phyloP scores from a whole-genome alignment of 2,113 vertebrate species.

The Condylura cristata region DNA sequence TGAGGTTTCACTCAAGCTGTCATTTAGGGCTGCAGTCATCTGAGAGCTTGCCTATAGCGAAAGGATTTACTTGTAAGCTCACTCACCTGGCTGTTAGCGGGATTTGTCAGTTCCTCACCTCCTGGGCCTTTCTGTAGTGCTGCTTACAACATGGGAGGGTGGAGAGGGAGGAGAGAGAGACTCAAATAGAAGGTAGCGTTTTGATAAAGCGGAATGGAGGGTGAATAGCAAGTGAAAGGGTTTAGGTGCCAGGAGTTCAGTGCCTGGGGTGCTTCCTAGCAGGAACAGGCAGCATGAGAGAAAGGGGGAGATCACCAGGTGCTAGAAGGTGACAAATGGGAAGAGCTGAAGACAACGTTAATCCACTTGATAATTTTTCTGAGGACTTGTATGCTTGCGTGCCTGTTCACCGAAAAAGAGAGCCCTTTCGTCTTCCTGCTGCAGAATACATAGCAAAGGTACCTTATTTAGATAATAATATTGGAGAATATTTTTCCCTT shows the following conservation, averaged over 20 bases:
- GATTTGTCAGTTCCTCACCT: background rate
- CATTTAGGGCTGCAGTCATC: background rate
- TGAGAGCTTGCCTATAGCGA: background rate
- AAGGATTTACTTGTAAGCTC: background rate
- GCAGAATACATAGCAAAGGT: background rate
- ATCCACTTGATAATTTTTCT: background rate
- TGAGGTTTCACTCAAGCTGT: background rate
- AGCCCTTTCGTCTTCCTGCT: background rate
- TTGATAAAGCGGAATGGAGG: background rate
- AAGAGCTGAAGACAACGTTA: background rate
- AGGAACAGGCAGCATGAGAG: background rate
- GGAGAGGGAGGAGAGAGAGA: background rate
- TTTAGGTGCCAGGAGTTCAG: background rate
- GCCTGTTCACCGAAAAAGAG: conserved; percentile 10
- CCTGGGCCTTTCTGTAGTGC: background rate
- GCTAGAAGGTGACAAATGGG: background rate
- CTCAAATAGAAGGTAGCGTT: background rate
- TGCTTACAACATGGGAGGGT: background rate
- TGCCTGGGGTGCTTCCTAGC: background rate
- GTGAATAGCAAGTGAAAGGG: background rate
- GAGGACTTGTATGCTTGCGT: background rate
- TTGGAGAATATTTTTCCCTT: background rate
- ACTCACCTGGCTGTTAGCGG: background rate
- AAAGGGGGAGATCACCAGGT: background rate
- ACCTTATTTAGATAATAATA: conserved; percentile 31